Evolutionary conservation across 1,140 invertebrate species (phyloP), one percentile per base, ranked within the genome.

Genomic region (Dendrolimus kikuchii): DNA sequence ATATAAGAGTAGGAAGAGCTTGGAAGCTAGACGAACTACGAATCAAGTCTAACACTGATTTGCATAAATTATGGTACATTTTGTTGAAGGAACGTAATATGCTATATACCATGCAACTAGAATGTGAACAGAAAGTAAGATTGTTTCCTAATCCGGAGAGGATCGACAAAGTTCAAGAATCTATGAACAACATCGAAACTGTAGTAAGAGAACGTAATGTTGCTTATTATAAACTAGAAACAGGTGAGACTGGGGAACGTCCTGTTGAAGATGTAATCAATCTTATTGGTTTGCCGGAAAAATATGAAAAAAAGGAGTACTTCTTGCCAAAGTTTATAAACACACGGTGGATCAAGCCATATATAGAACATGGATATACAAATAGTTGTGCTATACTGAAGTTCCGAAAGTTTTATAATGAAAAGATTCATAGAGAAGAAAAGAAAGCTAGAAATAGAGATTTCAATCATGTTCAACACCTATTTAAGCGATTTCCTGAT

Each of bases 1-100:
- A 93, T 81, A 89, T 99, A 5, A 92, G 92, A 88, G 90, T 92
- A 57, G 98, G 98, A 6, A 90, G 98, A 72, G 90, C 94, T 2
- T 99, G 98, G 98, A 93, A 86, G 60, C 81, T 89, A 45, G 97
- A 98, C 69, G 98, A 99, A 86, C 84, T 99, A 38, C 89, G 98
- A 72, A 91, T 99, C 40, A 99, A 99, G 88, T 98, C 95, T 49
- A 99, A 99, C 83, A 89, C 92, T 48, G 98, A 99, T 88, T 90
- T 99, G 46, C 98, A 99, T 72, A 99, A 99, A 90, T 87, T 99
- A 53, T 99, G 98, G 98, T 99, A 92, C 89, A 90, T 99, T 37
- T 88, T 99, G 52, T 83, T 99, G 36, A 99, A 99, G 88, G 98
- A 99, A 88, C 88, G 92, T 54, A 99, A 99, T 80, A 98, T 99